phyloP scores from a whole-genome alignment of 2,113 vertebrate species.

The Psittacula cyanocephala region DNA sequence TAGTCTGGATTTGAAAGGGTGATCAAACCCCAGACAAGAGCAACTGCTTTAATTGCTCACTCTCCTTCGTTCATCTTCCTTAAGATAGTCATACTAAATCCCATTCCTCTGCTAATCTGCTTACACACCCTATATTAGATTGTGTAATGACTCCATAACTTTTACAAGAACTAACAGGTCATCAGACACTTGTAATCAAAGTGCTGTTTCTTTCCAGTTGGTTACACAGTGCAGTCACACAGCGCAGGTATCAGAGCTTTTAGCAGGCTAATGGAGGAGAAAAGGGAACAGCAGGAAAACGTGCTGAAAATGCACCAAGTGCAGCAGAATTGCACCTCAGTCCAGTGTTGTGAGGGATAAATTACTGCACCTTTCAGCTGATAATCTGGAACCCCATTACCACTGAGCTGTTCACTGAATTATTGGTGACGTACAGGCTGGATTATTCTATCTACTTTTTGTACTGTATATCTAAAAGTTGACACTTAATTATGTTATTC shows the following conservation, averaged over 20 bases:
- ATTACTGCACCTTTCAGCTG: constrained; percentile 46
- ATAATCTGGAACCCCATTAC: constrained; percentile 74
- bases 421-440: constrained; percentile 63
- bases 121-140: not conserved
- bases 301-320: not conserved
- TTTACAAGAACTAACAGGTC: constrained; percentile 6
- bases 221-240: not conserved
- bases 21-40: not conserved
- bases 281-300: not conserved
- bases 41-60: not conserved
- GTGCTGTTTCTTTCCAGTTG: constrained; percentile 49
- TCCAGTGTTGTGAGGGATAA: constrained; percentile 22
- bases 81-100: not conserved
- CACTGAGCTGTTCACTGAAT: constrained; percentile 63
- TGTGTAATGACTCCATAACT: not conserved
- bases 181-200: not conserved
- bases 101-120: not conserved
- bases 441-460: constrained; percentile 60
- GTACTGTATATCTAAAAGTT: constrained; percentile 62
- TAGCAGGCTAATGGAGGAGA: not conserved
- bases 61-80: not conserved
- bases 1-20: not conserved
- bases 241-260: not conserved
- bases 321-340: not conserved
- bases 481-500: constrained; percentile 79